These are phyloP conservation scores for Galagoides demidoff DNA, from an alignment of 2,797 vertebrate species.

Conservation along the genomic window DNA sequence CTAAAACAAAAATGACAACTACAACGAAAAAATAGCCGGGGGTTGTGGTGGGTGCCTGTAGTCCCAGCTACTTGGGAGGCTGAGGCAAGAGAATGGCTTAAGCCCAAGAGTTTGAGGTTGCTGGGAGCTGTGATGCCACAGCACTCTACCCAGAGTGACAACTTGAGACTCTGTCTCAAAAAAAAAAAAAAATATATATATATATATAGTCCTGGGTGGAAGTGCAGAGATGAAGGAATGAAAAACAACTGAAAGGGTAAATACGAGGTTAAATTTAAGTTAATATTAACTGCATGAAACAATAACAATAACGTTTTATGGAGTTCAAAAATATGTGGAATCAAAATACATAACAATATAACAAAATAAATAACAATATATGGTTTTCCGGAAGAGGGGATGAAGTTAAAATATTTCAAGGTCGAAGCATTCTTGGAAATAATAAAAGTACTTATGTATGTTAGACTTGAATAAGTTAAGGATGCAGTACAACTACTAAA, in stretches of 20 bases:
- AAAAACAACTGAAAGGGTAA: not conserved
- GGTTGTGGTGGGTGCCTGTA: too few species aligned
- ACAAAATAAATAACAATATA: not conserved
- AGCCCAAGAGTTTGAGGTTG: too few species aligned
- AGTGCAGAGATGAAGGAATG: not conserved
- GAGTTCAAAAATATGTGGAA: not conserved
- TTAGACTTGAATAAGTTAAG: not conserved
- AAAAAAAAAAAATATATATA: too few species aligned
- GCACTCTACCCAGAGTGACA: too few species aligned
- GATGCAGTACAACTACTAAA: not conserved
- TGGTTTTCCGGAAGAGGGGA: not conserved
- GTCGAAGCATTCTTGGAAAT: not conserved
- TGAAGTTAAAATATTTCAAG: not conserved
- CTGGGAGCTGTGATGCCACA: too few species aligned
- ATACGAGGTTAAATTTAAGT: not conserved
- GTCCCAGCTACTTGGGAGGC: too few species aligned
- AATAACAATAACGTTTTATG: not conserved
- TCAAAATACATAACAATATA: not conserved
- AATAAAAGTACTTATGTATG: not conserved
- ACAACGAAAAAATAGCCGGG: too few species aligned
- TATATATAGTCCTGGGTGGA: not conserved
- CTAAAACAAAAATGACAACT: too few species aligned
- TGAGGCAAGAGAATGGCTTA: too few species aligned
- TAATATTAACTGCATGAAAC: not conserved
- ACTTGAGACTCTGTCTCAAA: too few species aligned